These are phyloP conservation scores for Nematopogon swammerdamellus DNA, from an alignment of 2,888 invertebrate species.

Conservation along the genomic window DNA sequence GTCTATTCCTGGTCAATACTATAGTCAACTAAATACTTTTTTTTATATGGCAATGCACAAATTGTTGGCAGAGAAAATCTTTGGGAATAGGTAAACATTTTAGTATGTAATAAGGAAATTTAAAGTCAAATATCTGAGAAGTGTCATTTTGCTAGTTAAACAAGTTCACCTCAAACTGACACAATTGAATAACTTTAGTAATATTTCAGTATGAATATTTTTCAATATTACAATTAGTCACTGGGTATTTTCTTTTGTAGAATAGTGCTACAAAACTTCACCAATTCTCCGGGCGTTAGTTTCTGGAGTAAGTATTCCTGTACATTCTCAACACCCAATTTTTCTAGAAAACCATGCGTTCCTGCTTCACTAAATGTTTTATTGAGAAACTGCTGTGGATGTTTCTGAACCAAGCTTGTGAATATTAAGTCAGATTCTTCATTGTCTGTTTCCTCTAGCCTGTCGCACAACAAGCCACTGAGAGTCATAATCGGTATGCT, in stretches of 20 bases:
- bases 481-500: conserved; percentile 18
- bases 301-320: not conserved
- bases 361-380: not conserved
- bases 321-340: not conserved
- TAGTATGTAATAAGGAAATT: no score
- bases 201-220: no score
- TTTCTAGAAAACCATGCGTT: not conserved
- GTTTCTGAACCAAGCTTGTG: not conserved
- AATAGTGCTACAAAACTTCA: not conserved
- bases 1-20: no score
- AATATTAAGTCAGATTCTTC: not conserved
- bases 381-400: not conserved
- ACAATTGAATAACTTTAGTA: no score
- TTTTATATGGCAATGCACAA: no score
- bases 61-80: no score
- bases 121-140: no score
- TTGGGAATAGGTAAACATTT: no score
- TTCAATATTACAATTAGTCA: not conserved
- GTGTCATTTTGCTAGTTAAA: no score
- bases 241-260: not conserved
- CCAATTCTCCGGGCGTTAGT: not conserved
- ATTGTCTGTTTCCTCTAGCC: not conserved
- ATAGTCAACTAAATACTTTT: no score
- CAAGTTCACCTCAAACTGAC: no score
- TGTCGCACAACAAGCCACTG: conserved; percentile 13